Base-by-base conservation (phyloP, 2,113 vertebrate genomes). In the Sceloporus tristichus region DNA sequence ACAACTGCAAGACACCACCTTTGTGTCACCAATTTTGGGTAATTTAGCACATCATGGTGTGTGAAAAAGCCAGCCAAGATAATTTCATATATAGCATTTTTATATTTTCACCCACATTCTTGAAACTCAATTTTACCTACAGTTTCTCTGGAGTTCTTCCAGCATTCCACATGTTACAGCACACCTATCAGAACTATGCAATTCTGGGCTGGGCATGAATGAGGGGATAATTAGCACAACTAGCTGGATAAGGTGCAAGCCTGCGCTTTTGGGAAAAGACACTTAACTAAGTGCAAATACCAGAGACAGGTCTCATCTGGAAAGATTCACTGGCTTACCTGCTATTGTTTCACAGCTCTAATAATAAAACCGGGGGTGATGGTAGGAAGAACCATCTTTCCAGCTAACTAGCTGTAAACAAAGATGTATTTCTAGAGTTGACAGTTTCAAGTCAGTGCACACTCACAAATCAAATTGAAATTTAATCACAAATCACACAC, bases 161-260 rank as follows among this genome's bases (percentile, higher is more conserved):
- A 96, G 95, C 94, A 95, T 93, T 94, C 92, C 92, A 25, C 21
- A 89, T 88, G 23, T 90, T 76, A 90, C 85, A 97, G 97, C 97
- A 98, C 97, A 98, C 97, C 97, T 98, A 94, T 93, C 94, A 95
- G 62, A 97, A 96, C 94, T 95, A 97, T 96, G 98, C 92, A 96
- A 93, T 92, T 92, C 94, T 94, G 92, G 92, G 90, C 88, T 95
- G 95, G 93, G 94, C 90, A 19, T 23, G 91, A 62, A 93, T 91
- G 94, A 93, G 68, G 4, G 93, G 95, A 93, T 90, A 13, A 29
- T 1, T 88, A 84, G 93, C 1, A 85, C 9, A 48, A 91, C 89
- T 53, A 29, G 86, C 86, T 68, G 29, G 87, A 76, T 10, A 84
- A 48, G 83, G 87, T 6, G 62, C 6, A 10, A 90, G 87, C 84